Evolutionary conservation across 2,113 vertebrate species (phyloP), one percentile per base, ranked within the genome.

Genomic region (Felis catus): DNA sequence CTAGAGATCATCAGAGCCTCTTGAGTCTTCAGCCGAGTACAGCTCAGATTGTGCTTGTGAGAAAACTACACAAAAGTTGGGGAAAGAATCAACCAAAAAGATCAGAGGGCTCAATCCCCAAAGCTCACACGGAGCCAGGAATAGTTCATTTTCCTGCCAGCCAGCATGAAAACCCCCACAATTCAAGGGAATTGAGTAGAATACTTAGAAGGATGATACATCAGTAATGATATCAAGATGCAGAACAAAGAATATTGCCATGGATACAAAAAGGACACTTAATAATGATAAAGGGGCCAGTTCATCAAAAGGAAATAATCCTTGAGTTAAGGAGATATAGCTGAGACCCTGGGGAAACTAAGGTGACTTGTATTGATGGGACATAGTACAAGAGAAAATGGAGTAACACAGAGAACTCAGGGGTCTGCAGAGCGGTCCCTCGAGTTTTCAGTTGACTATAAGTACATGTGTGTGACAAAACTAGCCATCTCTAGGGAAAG

Each of bases 1-100:
- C 80, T 51, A 55, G 51, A 53, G 21, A 78, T 29, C 66, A 76
- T 78, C 39, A 68, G 55, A 88, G 41, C 6, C 39, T 73, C 78
- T 29, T 5, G 10, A 31, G 55, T 68, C 55, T 91, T 83, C 87
- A 81, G 11, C 14, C 65, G 33, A 66, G 41, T 3, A 58, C n/a
- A 53, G 41, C 78, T 9, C 80, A 61, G 73, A 90, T 21, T 14
- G 31, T n/a, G 36, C 2, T 23, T 68, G 19, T 39, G 45, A 70
- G 23, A 45, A 95, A 71, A 19, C 55, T 31, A 71, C 65, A 8
- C 3, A 91, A 82, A 55, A 45, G 9, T 39, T 7, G 19, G 48
- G 10, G 81, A 66, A 88, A 91, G 31, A 91, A 84, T 58, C 80
- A 93, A 51, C 15, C 48, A 65, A 97, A 88, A 94, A 70, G 36